Conservation (phyloP, 2,797 vertebrate species). For the Leptodactylus fallax region DNA sequence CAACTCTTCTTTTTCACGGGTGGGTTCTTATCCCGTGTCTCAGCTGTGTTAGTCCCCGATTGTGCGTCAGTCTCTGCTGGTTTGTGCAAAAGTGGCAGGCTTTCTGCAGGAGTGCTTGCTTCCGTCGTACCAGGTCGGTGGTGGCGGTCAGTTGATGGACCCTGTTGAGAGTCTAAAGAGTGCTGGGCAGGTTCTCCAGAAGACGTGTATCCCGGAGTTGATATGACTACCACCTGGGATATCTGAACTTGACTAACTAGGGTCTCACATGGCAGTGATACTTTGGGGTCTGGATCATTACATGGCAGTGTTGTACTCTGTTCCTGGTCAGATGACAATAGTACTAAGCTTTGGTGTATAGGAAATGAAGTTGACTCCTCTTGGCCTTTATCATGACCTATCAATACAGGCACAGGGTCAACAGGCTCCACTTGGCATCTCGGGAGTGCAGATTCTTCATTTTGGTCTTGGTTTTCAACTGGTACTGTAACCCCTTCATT, state of each 20-base stretch:
- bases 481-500: background rate
- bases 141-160: background rate
- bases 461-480: background rate
- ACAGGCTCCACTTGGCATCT: background rate
- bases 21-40: conserved; percentile 62
- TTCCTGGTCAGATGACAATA: background rate
- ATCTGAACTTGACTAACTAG: conserved; percentile 18
- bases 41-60: conserved; percentile 36
- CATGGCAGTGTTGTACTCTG: background rate
- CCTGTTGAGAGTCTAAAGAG: background rate
- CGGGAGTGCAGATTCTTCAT: background rate
- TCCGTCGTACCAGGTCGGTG: background rate
- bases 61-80: conserved; percentile 21
- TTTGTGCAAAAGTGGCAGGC: conserved; percentile 40
- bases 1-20: conserved; percentile 70
- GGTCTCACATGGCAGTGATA: background rate
- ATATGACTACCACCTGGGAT: conserved; percentile 24
- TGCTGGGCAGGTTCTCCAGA: conserved; percentile 24
- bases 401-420: background rate
- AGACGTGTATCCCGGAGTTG: conserved; percentile 33
- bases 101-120: conserved; percentile 7
- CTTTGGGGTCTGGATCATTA: background rate
- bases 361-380: background rate
- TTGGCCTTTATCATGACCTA: background rate
- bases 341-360: conserved; percentile 19